Conservation (phyloP, 2,113 vertebrate species). For the Cromileptes altivelis region DNA sequence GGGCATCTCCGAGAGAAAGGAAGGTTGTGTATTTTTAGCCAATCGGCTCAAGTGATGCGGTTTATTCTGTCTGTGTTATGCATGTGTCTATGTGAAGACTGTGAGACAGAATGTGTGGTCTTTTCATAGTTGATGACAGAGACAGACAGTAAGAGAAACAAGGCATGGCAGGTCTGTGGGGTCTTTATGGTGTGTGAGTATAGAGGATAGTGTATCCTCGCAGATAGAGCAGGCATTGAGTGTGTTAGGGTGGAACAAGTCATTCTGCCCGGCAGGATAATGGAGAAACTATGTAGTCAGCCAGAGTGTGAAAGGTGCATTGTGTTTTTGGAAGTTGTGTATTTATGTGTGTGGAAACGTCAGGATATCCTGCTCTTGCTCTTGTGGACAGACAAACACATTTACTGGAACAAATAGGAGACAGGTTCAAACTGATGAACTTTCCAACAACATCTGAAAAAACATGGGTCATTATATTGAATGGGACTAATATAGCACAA, state of each 20-base stretch:
- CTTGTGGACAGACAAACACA: conserved; percentile 46
- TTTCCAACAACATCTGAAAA: conserved; percentile 13
- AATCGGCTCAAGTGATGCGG: conserved; percentile 29
- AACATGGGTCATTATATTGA: not conserved
- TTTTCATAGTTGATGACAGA: conserved; percentile 25
- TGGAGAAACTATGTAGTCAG: conserved; percentile 37
- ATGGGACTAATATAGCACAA: not conserved
- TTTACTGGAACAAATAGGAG: conserved; percentile 42
- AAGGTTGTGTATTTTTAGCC: conserved; percentile 62
- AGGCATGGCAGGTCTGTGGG: not conserved
- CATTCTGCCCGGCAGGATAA: conserved; percentile 34
- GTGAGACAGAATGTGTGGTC: conserved; percentile 16
- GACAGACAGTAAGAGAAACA: conserved; percentile 6
- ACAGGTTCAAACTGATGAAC: conserved; percentile 11
- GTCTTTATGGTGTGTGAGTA: conserved; percentile 19
- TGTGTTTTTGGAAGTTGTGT: conserved; percentile 54
- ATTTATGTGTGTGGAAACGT: conserved; percentile 49
- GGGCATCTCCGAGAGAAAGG: conserved; percentile 30
- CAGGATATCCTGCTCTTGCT: conserved; percentile 76
- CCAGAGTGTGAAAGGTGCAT: conserved; percentile 42
- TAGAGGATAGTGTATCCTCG: conserved; percentile 18
- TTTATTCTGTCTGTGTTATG: conserved; percentile 27
- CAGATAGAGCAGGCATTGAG: conserved; percentile 14
- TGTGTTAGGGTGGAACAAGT: conserved; percentile 31
- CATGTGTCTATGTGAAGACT: conserved; percentile 2